Evolutionary conservation across 2,113 vertebrate species (phyloP).

Genomic region (Xenotilapia longispinis): DNA sequence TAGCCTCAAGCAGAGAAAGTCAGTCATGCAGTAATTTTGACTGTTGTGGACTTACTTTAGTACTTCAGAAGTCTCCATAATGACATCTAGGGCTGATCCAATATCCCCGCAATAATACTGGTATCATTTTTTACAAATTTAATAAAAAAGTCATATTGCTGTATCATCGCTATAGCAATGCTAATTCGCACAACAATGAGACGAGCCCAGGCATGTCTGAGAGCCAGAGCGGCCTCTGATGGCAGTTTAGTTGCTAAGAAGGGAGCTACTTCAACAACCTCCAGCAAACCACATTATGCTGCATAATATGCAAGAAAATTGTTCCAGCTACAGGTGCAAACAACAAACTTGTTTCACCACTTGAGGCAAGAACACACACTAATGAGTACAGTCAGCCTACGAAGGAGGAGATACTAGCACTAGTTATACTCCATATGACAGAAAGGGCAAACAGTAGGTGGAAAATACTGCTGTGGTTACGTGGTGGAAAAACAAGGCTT

Average conservation of each 20-base stretch:
- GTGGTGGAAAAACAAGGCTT: not conserved
- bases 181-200: not conserved
- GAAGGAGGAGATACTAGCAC: not conserved
- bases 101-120: not conserved
- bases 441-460: not conserved
- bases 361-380: not conserved
- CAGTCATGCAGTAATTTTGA: not conserved
- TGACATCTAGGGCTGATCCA: not conserved
- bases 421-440: not conserved
- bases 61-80: not conserved
- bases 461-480: not conserved
- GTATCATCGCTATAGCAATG: not conserved
- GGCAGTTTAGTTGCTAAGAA: not conserved
- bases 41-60: not conserved
- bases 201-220: not conserved
- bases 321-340: not conserved
- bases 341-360: not conserved
- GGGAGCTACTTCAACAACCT: not conserved
- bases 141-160: not conserved
- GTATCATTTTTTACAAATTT: not conserved
- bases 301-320: not conserved
- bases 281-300: not conserved
- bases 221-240: not conserved
- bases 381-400: not conserved
- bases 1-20: not conserved